Evolutionary conservation across 2,113 vertebrate species (phyloP), one percentile per base, ranked within the genome.

Genomic region (Carlito syrichta): DNA sequence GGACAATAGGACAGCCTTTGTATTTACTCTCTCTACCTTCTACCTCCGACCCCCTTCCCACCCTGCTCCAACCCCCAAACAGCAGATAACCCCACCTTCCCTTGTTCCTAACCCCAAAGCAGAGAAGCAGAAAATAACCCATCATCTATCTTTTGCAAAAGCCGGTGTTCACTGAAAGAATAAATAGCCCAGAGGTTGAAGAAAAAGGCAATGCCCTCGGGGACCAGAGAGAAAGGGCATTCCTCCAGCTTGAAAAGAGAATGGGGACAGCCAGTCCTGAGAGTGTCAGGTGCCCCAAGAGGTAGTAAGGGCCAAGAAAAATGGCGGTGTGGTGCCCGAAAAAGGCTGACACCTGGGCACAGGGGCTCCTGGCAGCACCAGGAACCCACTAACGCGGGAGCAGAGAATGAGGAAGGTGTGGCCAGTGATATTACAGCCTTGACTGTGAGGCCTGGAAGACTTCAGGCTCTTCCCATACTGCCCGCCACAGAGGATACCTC

Each of bases 281-380:
- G n/a, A 73, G 12, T 2, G 25, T 35, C 20, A 5, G 52, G 27
- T 66, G 16, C 9, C 69, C 58, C 58, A 13, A 0, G 0, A 35
- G 13, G 6, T 16, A 76, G 13, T 40, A 86, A 2, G 2, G 69
- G 23, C 77, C 40, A 48, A 86, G 79, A 69, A 35, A 71, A 60
- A 74, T 43, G 54, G 13, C 62, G 58, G 0, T 16, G 3, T 71
- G n/a, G 22, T 62, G 8, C 7, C 25, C n/a, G 0, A 38, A 1
- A n/a, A 54, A 89, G 68, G 48, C 27, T 5, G 5, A 68, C n/a
- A 17, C 6, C 48, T 48, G 13, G 23, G 16, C n/a, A 35, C 16
- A 23, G 20, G 40, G 62, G 8, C 16, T 91, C 38, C 40, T 20
- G 40, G 32, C 8, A 6, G 63, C 35, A 63, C 54, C 50, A 48